phyloP scores from a whole-genome alignment of 2,113 vertebrate genomes.

The Notechis scutatus region DNA sequence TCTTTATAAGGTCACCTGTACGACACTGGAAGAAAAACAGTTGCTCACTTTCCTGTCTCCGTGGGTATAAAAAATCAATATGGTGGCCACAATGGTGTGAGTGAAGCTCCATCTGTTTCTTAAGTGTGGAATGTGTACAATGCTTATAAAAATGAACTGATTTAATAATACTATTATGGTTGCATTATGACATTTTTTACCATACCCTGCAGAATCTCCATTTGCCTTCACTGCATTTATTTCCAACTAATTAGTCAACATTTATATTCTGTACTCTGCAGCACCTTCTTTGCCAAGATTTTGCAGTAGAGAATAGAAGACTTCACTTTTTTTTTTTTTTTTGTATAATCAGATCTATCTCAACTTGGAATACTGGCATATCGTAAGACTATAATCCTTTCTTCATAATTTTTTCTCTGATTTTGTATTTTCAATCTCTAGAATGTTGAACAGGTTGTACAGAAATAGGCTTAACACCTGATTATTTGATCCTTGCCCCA shows the following conservation, averaged over 20 bases:
- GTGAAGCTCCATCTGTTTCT: not conserved
- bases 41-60: not conserved
- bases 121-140: not conserved
- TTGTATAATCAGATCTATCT: not conserved
- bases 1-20: not conserved
- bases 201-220: not conserved
- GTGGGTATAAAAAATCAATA: not conserved
- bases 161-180: not conserved
- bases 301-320: not conserved
- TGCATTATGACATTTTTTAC: not conserved
- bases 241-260: not conserved
- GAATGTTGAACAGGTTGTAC: not conserved
- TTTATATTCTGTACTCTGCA: not conserved
- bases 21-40: not conserved
- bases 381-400: not conserved
- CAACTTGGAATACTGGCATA: not conserved
- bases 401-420: not conserved
- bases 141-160: not conserved
- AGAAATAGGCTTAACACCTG: not conserved
- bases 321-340: too few species aligned
- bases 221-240: not conserved
- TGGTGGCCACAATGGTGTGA: not conserved
- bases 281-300: not conserved
- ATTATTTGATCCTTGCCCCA: not conserved
- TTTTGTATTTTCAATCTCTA: not conserved